Evolutionary conservation across 2,888 invertebrate species (phyloP).

Genomic region (Polymixis lichenea): DNA sequence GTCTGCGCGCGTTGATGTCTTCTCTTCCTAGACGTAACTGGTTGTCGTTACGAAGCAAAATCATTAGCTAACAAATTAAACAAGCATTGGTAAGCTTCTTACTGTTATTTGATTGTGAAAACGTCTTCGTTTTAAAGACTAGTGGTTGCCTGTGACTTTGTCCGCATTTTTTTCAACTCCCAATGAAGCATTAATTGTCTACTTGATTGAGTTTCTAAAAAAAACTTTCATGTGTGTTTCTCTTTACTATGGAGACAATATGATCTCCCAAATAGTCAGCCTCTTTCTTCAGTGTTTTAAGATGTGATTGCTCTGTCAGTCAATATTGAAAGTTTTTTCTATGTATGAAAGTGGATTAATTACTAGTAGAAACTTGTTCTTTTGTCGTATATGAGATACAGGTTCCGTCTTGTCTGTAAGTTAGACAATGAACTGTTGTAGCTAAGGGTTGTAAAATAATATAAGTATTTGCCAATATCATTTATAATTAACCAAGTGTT

Average conservation of each 20-base stretch:
- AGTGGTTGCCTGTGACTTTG: not conserved
- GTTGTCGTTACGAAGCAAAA: conserved; percentile 20
- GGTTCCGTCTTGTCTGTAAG: not conserved
- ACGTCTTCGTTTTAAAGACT: not conserved
- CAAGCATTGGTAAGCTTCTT: conserved; percentile 1
- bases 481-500: conserved; percentile 7
- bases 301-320: no score
- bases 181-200: no score
- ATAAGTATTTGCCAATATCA: not conserved
- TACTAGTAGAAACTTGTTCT: not conserved
- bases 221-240: no score
- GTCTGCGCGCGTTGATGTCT: conserved; percentile 71
- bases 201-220: no score
- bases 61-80: conserved; percentile 26
- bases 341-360: not conserved
- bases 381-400: not conserved
- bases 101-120: not conserved
- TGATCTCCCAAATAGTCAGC: no score
- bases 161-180: no score
- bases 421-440: not conserved
- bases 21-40: conserved; percentile 60
- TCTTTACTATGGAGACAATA: no score
- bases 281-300: no score
- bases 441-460: not conserved
- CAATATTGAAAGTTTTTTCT: not conserved